Percentiles rank a stretch among this genome's conserved stretches.
Conservation (phyloP, 2,113 vertebrate genomes). For the Dipodomys ordii region DNA sequence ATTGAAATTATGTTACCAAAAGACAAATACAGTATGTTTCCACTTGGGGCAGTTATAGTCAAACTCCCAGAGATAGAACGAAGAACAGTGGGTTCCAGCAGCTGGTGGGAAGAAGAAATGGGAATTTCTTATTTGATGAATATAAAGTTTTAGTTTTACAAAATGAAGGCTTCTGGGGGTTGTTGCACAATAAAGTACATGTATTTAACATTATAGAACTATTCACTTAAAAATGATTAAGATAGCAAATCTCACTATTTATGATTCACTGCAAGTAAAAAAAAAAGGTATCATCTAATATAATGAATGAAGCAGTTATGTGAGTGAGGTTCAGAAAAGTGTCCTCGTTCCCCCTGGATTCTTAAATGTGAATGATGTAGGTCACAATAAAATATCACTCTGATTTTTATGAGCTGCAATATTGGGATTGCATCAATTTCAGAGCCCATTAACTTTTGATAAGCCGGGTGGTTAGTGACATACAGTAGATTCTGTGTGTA, state of each 20-base stretch:
- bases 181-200: background rate
- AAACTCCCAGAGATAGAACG: background rate
- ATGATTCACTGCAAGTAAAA: background rate
- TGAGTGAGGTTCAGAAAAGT: constrained; percentile 47
- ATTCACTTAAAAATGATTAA: constrained; percentile 18
- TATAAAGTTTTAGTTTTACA: constrained; percentile 44
- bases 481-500: constrained; percentile 32
- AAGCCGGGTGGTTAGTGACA: constrained; percentile 78
- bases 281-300: background rate
- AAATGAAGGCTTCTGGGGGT: background rate
- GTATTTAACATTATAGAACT: background rate
- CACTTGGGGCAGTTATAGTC: background rate
- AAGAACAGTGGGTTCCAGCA: background rate
- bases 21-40: background rate
- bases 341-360: constrained; percentile 79
- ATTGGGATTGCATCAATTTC: constrained; percentile 86
- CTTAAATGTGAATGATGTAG: constrained; percentile 81
- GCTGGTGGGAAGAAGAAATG: background rate
- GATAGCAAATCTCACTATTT: background rate
- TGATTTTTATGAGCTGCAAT: constrained; percentile 83
- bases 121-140: background rate
- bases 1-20: background rate
- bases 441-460: constrained; percentile 87
- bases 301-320: constrained; percentile 13
- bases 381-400: constrained; percentile 81